A percentile compares a stretch with the other conserved stretches of the same genome.
Evolutionary conservation across 1,140 invertebrate species (phyloP).

Genomic region (Leptinotarsa lineolata): DNA sequence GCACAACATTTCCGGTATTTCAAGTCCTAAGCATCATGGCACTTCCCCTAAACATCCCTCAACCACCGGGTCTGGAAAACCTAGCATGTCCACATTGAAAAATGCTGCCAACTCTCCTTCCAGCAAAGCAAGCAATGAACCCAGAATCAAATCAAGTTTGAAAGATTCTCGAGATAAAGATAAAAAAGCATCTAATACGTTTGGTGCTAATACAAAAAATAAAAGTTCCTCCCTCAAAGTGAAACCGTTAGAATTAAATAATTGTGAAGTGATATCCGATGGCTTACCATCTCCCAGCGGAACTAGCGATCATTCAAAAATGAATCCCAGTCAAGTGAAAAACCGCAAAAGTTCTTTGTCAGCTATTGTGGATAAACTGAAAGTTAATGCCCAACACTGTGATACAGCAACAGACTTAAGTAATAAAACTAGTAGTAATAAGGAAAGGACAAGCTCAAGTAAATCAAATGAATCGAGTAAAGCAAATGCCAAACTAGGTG

Average conservation of each 20-base stretch:
- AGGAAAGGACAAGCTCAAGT: constrained; percentile 29
- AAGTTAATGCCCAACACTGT: constrained; percentile 71
- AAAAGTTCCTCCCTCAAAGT: constrained; percentile 66
- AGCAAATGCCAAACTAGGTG: constrained; percentile 58
- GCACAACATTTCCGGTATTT: constrained; percentile 59
- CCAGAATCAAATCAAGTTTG: constrained; percentile 57
- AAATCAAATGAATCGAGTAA: constrained; percentile 47
- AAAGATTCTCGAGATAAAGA: constrained; percentile 65
- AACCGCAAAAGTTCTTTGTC: constrained; percentile 77
- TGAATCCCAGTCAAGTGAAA: constrained; percentile 36
- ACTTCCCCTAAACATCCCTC: constrained; percentile 76
- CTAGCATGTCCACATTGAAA: constrained; percentile 85
- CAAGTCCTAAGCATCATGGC: constrained; percentile 62
- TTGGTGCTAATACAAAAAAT: constrained; percentile 69
- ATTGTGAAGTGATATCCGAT: constrained; percentile 42
- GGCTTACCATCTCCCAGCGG: constrained; percentile 61
- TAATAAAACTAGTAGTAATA: constrained; percentile 48
- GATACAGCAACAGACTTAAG: constrained; percentile 56
- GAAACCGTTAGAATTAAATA: constrained; percentile 68
- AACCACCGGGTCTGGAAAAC: constrained; percentile 76
- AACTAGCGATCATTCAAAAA: constrained; percentile 56
- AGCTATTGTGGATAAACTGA: constrained; percentile 87
- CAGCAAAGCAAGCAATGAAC: constrained; percentile 50
- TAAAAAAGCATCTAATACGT: constrained; percentile 60
- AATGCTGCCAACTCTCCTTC: constrained; percentile 71